phyloP scores from a whole-genome alignment of 37 sponge, comb jelly and placozoan genomes.

The Petrosia ficiformis region DNA sequence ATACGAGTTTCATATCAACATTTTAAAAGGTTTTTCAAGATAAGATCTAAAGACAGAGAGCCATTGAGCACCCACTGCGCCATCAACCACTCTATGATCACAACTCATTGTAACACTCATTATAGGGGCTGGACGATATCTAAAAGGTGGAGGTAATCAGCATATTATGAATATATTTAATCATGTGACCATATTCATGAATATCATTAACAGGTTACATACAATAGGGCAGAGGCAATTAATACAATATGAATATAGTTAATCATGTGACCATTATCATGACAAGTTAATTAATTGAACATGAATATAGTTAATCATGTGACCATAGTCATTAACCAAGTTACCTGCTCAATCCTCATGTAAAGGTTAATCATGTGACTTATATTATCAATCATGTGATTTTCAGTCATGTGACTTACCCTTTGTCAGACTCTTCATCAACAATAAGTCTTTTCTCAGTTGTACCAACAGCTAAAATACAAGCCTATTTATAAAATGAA shows the following conservation, averaged over 20 bases:
- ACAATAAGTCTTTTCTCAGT: slow-evolving; percentile 82
- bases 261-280: too few species aligned
- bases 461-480: slow-evolving; percentile 95
- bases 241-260: too few species aligned
- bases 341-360: too few species aligned
- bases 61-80: slow-evolving; percentile 96
- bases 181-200: background rate
- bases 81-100: slow-evolving; percentile 98
- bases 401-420: slow-evolving; percentile 36
- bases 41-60: slow-evolving; percentile 64
- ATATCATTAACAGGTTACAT: too few species aligned
- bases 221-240: too few species aligned
- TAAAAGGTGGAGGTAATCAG: slow-evolving; percentile 13
- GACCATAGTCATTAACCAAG: background rate
- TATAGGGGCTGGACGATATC: slow-evolving; percentile 53
- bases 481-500: slow-evolving; percentile 40
- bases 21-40: slow-evolving; percentile 82
- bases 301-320: too few species aligned
- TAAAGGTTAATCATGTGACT: too few species aligned
- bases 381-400: too few species aligned
- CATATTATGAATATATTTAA: background rate
- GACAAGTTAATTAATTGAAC: too few species aligned
- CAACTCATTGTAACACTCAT: slow-evolving; percentile 97
- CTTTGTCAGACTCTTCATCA: slow-evolving; percentile 32
- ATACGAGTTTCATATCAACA: slow-evolving; percentile 79